Evolutionary conservation across 2,888 invertebrate genomes (phyloP).

Genomic region (Nycteola revayana): DNA sequence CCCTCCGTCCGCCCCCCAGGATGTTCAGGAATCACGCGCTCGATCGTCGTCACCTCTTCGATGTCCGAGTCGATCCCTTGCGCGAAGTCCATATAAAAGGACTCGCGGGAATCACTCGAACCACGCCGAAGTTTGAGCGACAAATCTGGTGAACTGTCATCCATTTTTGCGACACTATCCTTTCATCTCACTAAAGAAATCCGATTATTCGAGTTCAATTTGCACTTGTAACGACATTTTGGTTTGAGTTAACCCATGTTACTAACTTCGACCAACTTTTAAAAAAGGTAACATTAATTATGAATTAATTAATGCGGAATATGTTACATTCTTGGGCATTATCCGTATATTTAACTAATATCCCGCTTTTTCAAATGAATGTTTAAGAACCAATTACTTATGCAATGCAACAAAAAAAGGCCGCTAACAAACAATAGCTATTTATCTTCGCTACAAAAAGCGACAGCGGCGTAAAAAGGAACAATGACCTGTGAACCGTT

Average conservation of each 20-base stretch:
- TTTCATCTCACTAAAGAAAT: conserved; percentile 21
- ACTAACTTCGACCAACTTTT: conserved; percentile 9
- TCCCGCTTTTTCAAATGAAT: conserved; percentile 1
- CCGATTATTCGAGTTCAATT: background rate
- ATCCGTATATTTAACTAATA: background rate
- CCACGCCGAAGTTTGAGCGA: conserved; percentile 92
- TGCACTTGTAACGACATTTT: conserved; percentile 1
- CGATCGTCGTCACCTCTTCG: conserved; percentile 90
- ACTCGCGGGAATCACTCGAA: conserved; percentile 93
- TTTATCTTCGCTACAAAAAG: conserved; percentile 65
- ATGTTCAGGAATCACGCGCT: conserved; percentile 79
- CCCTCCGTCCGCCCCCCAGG: conserved; percentile 70
- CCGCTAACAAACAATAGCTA: conserved; percentile 55
- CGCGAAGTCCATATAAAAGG: conserved; percentile 95
- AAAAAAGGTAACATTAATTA: too few species aligned
- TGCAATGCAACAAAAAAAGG: conserved; percentile 45
- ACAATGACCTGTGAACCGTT: conserved; percentile 77
- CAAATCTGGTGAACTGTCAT: conserved; percentile 93
- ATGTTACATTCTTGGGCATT: background rate
- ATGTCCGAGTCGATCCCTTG: conserved; percentile 95
- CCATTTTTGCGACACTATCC: conserved; percentile 57
- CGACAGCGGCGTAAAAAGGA: conserved; percentile 55
- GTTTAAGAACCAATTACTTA: conserved; percentile 32
- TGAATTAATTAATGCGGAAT: too few species aligned
- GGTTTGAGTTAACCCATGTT: conserved; percentile 37